phyloP scores from a whole-genome alignment of 2,797 vertebrate species.

The Trachurus trachurus region DNA sequence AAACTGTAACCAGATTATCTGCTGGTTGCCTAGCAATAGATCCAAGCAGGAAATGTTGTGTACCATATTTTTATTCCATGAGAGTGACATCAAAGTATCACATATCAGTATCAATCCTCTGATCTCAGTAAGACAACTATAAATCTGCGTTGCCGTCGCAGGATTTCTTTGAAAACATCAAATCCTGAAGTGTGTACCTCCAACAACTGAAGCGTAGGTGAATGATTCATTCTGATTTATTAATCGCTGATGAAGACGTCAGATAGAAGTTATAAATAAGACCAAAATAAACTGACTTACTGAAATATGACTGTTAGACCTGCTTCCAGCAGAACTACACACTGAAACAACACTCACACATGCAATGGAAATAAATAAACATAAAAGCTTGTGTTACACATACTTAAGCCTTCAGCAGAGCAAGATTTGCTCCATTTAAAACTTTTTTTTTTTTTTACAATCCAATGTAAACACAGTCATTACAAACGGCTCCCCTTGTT shows the following conservation, averaged over 20 bases:
- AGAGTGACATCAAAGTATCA: too few relatives aligned
- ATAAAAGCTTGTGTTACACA: background rate
- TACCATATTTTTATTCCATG: background rate
- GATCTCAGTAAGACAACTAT: background rate
- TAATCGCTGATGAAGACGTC: background rate
- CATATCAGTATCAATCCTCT: background rate
- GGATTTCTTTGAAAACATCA: background rate
- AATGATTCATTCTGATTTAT: background rate
- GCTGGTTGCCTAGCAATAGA: background rate
- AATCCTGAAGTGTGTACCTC: background rate
- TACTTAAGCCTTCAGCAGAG: slow-evolving; percentile 13
- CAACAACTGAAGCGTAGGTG: background rate
- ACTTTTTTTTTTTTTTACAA: background rate
- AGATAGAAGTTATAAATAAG: background rate
- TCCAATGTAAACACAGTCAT: slow-evolving; percentile 2
- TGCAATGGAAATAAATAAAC: background rate
- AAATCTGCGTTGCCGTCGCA: background rate
- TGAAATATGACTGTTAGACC: background rate
- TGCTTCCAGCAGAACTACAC: background rate
- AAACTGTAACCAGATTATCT: background rate
- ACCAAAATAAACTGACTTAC: background rate
- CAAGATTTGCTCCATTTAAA: background rate
- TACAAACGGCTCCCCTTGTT: background rate
- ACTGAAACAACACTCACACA: background rate
- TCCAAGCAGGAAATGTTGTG: background rate